Conservation (phyloP, 2,888 invertebrate species). For the Pristionchus maxplancki region DNA sequence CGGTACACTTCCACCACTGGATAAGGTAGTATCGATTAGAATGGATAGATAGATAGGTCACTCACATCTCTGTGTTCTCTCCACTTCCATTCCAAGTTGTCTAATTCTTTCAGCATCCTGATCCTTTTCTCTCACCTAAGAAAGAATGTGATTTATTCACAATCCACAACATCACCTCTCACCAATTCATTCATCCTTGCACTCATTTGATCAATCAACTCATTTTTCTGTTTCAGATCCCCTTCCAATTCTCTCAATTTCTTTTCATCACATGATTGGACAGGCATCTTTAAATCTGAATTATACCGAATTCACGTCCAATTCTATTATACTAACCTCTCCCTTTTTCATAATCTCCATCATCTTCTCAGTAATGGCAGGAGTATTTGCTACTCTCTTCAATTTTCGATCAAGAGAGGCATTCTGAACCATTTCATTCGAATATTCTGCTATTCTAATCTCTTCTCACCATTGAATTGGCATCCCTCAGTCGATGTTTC, state of each 20-base stretch:
- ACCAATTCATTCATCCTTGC: not conserved
- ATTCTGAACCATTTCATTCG: not conserved
- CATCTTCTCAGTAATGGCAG: not conserved
- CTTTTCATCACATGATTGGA: constrained; percentile 27
- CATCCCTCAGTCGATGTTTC: not conserved
- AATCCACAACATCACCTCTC: not conserved
- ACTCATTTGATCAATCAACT: constrained; percentile 30
- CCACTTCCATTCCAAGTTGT: not conserved
- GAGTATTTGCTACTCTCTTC: not conserved
- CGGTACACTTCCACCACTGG: constrained; percentile 2
- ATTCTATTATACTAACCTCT: not conserved
- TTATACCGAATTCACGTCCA: not conserved
- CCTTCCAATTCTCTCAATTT: constrained; percentile 48
- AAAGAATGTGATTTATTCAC: not conserved
- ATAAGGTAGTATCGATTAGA: not conserved
- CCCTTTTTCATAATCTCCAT: not conserved
- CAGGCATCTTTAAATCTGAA: not conserved
- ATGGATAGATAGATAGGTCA: not conserved
- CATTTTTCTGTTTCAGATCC: constrained; percentile 50
- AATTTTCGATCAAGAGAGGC: not conserved
- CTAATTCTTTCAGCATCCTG: not conserved
- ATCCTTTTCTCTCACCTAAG: not conserved
- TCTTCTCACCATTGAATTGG: not conserved
- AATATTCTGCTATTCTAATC: not conserved
- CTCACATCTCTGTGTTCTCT: constrained; percentile 1